Base-by-base conservation (phyloP, 2,797 vertebrate genomes). In the Eleutherodactylus coqui region DNA sequence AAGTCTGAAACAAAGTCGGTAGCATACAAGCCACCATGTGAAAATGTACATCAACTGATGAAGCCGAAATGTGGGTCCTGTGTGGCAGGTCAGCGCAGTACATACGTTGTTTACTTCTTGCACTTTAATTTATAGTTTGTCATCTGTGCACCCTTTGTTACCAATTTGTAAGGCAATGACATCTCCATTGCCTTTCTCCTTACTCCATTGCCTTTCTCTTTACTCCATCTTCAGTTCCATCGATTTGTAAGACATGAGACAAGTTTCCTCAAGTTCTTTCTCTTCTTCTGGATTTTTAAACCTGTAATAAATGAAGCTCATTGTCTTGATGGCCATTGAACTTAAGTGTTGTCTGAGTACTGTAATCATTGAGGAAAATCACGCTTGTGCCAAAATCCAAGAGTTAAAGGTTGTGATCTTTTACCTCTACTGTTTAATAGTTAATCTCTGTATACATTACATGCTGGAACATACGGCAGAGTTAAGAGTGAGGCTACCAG, bases 371-470 rank as follows among this genome's bases (percentile, higher is more conserved):
- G 82, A 62, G 75, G 27, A 64, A 77, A 51, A 76, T 83, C 21
- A 53, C 70, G 32, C 58, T 45, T 38, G 45, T 60, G 49, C 55
- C 41, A 64, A 67, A 67, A 47, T 49, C 27, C 32, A 49, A 36
- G 7, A 75, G 83, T 38, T 77, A 84, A 84, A 49, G 83, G 58
- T 84, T 78, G 58, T 69, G 43, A 69, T 77, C 72, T 78, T 77
- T 84, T 69, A 69, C 73, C 72, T 51, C 9, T 21, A n/a, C 32
- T 47, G 58, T 41, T 78, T 85, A 85, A 85, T 79, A 55, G 47
- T 36, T 85, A 78, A 85, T 64, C 83, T 77, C 9, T 82, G 80
- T 82, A 82, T 75, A 83, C 82, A 29, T 83, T 60, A 47, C 70
- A 62, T 62, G 38, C n/a, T 16, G 36, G 34, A 43, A 80, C 38